These are phyloP conservation scores for Capromys pilorides DNA, from an alignment of 2,797 vertebrate species.

Conservation along the genomic window DNA sequence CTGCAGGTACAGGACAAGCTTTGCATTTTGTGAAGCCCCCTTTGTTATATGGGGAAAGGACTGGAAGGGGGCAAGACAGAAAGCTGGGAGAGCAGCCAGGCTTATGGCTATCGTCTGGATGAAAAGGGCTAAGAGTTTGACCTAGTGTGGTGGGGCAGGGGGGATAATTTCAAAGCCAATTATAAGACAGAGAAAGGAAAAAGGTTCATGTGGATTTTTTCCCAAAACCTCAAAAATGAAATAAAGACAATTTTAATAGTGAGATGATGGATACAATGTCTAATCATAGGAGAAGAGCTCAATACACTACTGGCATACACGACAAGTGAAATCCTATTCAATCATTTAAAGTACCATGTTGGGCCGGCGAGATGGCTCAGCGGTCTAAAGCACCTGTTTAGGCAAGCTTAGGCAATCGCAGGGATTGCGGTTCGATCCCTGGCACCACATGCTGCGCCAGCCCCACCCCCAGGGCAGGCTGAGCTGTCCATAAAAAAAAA, in stretches of 20 bases:
- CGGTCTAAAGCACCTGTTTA: no score
- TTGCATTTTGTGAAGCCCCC: slow-evolving; percentile 51
- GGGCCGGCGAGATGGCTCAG: neutral
- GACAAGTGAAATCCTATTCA: neutral
- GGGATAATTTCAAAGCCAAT: neutral
- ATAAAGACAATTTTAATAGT: neutral
- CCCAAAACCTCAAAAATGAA: neutral
- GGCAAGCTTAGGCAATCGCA: no score
- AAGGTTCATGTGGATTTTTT: neutral
- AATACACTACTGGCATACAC: neutral
- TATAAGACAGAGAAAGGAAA: neutral
- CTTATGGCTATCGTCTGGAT: neutral
- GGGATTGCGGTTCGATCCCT: no score
- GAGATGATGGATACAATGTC: neutral
- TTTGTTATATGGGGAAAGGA: neutral
- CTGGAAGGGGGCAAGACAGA: neutral
- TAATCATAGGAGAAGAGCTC: neutral
- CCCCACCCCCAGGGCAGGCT: no score
- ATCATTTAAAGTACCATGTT: neutral
- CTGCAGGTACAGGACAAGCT: neutral
- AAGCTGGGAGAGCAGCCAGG: neutral
- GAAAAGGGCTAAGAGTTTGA: neutral
- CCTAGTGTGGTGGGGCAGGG: neutral
- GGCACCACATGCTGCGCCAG: no score
- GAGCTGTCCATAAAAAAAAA: no score